Evolutionary conservation across 2,888 invertebrate genomes (phyloP), one percentile per base, ranked within the genome.

Genomic region (Spatulosminthurus flaviceps): DNA sequence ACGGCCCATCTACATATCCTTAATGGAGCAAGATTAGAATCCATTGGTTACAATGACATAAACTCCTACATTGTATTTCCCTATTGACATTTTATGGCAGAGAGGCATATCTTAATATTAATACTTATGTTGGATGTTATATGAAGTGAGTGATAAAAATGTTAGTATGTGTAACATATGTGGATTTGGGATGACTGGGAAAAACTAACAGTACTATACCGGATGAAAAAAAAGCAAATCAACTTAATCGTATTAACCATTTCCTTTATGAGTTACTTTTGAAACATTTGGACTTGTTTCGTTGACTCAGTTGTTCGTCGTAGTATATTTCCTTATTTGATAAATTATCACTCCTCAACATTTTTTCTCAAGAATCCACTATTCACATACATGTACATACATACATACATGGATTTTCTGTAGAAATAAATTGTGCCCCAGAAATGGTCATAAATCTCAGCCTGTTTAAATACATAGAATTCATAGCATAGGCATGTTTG

Each of bases 161-260:
- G 16, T 51, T 7, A 7, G 34, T 34, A 34, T 34, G 34, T 34
- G 34, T n/a, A n/a, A 9, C 34, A 9, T 9, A 34, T 34, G 34
- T 51, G 16, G 16, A n/a, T 51, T 51, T 51, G 51, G 41, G 16
- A 51, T 51, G 51, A 51, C 51, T 51, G 51, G 51, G 51, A 51
- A 51, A 51, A 51, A 51, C 51, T 51, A 51, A 51, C 51, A 51
- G 51, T 51, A 51, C 51, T 16, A 19, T 5, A 51, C 51, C 9
- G 51, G n/a, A n/a, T n/a, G n/a, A n/a, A n/a, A n/a, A n/a, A n/a
- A n/a, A 51, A 51, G 51, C 51, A 51, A 51, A 51, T 51, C 51
- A 9, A 51, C 51, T 51, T 51, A 51, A 51, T 51, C 51, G 51
- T 51, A 51, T 51, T 51, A 51, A 51, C 7, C 51, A 51, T 51